Base-by-base conservation (phyloP, 2,888 invertebrate genomes). In the Eristalinus aeneus region DNA sequence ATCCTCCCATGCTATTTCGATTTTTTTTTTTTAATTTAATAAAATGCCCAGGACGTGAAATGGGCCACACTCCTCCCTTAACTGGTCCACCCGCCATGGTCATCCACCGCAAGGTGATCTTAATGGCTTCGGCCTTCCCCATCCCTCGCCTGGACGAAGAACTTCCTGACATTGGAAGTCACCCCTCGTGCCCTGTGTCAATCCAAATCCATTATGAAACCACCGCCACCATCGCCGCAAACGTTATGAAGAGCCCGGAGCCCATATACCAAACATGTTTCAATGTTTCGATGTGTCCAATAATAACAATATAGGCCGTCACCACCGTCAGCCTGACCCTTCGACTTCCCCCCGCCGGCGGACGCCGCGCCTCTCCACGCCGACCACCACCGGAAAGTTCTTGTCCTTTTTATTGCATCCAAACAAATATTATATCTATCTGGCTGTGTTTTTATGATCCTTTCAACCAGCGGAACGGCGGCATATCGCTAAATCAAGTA, bases 401-500 rank as follows among this genome's bases (percentile, higher is more conserved):
- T 83, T 85, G 84, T 84, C 88, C 88, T 82, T 88, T 88, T 88
- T 88, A 88, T 88, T 78, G 82, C 86, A 88, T 88, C 79, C 73
- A 88, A 86, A 81, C 86, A 88, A 88, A 82, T 88, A 86, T 88
- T 83, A 82, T 82, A 88, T 86, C 88, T 81, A 88, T 86, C 86
- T 86, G 86, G 74, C 82, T 88, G 81, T 86, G 77, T 86, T 86
- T 86, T 82, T 86, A 86, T 86, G 85, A 86, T 86, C 85, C 85
- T 86, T 86, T 86, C 85, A 86, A 86, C 53, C 61, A 71, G 61
- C 81, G 77, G 81, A 86, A 86, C 77, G 81, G 54, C 76, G 77
- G 85, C 85, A 86, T 86, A 86, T 86, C 86, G 82, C 77, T 86
- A 86, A 86, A 86, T 92, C 92, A 92, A 92, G 90, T 90, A 90